Base-by-base conservation (phyloP, 2,888 invertebrate species). In the Caenorhabditis doughertyi region DNA sequence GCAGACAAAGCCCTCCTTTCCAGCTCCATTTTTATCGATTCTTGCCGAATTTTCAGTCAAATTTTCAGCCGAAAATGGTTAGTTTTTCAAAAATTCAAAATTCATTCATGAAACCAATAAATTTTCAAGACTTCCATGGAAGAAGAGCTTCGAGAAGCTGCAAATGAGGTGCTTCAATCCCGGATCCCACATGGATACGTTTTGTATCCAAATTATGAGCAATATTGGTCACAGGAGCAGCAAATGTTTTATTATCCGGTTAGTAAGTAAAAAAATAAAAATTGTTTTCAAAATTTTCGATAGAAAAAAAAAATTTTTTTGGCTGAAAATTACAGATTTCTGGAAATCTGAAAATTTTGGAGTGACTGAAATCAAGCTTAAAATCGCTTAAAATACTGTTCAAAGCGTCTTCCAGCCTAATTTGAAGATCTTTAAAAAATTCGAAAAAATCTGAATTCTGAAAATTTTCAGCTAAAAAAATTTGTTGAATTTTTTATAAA, bases 231-330 rank as follows among this genome's bases (percentile, higher is more conserved):
- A 9, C 62, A 49, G 9, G 87, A 86, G 32, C 84, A 85, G 13
- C 83, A 86, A 13, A 90, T 87, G 74, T 90, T 83, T 62, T 90
- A 88, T 72, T 87, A 90, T 71, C 84, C 84, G 55, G 89, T 88
- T 55, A 60, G 85, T 80, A 13, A 51, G n/a, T n/a, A n/a, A n/a
- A n/a, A n/a, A n/a, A n/a, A n/a, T n/a, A n/a, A n/a, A 44, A 16
- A 7, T 49, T 9, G 3, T 49, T 18, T 21, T 51, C 4, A 11
- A 25, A 51, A 51, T 25, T 23, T 51, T 25, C n/a, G n/a, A n/a
- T n/a, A n/a, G n/a, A n/a, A n/a, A n/a, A n/a, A n/a, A n/a, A n/a
- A n/a, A n/a, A n/a, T n/a, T n/a, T n/a, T n/a, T n/a, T n/a, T n/a
- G n/a, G n/a, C n/a, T n/a, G n/a, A n/a, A n/a, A n/a, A n/a, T n/a